Conservation (phyloP, 2,113 vertebrate genomes). For the Zosterops lateralis region DNA sequence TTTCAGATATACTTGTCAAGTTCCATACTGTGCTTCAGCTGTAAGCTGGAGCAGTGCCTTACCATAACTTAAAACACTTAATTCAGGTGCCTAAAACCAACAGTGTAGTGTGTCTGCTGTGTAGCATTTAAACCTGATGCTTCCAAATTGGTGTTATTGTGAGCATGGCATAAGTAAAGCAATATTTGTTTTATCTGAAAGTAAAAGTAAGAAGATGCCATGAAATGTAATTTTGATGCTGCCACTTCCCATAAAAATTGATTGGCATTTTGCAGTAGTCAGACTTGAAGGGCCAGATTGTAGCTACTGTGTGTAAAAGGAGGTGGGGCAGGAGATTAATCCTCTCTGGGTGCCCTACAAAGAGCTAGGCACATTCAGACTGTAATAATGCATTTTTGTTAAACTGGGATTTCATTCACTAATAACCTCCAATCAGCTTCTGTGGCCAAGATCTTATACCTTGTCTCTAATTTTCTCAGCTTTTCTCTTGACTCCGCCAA, state of each 20-base stretch:
- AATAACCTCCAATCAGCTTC: background rate
- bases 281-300: background rate
- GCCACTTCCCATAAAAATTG: background rate
- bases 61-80: background rate
- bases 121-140: background rate
- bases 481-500: background rate
- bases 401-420: background rate
- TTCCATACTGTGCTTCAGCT: background rate
- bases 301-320: background rate
- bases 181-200: background rate
- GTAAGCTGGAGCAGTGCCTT: background rate
- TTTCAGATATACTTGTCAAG: background rate
- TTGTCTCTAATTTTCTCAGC: background rate
- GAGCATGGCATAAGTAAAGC: background rate
- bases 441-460: background rate
- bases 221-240: background rate
- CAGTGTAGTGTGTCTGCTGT: fast-evolving
- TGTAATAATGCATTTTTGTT: background rate
- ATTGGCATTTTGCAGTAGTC: background rate
- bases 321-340: background rate
- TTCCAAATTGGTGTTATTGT: background rate
- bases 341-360: background rate
- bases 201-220: background rate
- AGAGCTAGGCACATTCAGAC: background rate
- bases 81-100: background rate